These are phyloP conservation scores for Sycobia sp. DNA, from an alignment of 1,140 invertebrate genomes.

Conservation along the genomic window DNA sequence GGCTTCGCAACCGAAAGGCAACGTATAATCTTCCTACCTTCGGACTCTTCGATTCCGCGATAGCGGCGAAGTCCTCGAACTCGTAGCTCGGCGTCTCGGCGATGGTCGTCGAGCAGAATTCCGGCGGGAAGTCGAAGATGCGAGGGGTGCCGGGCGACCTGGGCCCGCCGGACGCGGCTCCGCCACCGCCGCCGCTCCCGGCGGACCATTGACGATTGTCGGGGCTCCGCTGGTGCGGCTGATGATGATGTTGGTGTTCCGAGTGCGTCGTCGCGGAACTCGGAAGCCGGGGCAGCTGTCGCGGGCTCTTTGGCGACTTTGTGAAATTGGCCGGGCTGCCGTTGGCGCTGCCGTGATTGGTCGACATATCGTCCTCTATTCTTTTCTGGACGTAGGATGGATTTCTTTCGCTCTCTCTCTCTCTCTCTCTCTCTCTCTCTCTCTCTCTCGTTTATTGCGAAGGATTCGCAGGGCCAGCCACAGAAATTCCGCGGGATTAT, in stretches of 20 bases:
- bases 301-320: constrained; percentile 36
- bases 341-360: background rate
- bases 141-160: constrained; percentile 47
- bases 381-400: too few relatives aligned
- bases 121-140: constrained; percentile 52
- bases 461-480: too few relatives aligned
- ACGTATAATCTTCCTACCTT: too few relatives aligned
- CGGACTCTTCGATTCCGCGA: constrained; percentile 19
- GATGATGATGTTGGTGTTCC: too few relatives aligned
- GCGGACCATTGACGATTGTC: constrained; percentile 34
- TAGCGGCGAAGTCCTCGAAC: constrained; percentile 44
- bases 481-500: too few relatives aligned
- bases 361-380: background rate
- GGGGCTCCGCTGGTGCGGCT: constrained; percentile 39
- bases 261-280: too few relatives aligned
- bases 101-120: constrained; percentile 32
- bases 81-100: constrained; percentile 46
- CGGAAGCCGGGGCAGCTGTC: constrained; percentile 38
- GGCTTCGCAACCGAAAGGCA: too few relatives aligned
- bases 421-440: background rate
- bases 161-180: constrained; percentile 14
- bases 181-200: too few relatives aligned
- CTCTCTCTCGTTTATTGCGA: background rate
- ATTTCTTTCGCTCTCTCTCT: background rate
- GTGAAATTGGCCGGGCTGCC: background rate